Base-by-base conservation (phyloP, 2,113 vertebrate genomes). In the Aviceda subcristata region DNA sequence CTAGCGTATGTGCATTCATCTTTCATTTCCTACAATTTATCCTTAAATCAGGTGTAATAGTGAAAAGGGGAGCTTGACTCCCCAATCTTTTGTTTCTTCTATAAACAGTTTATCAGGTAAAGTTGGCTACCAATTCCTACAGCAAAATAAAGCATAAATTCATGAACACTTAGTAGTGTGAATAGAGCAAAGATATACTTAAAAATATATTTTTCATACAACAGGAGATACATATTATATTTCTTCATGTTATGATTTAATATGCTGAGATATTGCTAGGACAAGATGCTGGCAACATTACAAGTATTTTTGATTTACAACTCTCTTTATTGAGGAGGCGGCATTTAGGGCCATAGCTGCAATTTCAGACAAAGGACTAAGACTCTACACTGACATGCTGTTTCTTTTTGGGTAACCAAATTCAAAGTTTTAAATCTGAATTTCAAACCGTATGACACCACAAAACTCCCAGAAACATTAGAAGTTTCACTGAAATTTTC, bases 201-300 rank as follows among this genome's bases (percentile, higher is more conserved):
- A 11, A 51, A 72, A 82, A 85, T 6, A 15, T 13, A 32, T 73
- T 86, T 93, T 95, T 68, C n/a, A 51, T 41, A 36, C 6, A 3
- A 39, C 20, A 74, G 50, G 22, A 86, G 21, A 51, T 56, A 86
- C 0, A 7, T 50, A 77, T 10, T 41, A 20, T n/a, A 29, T 74
- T 95, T 95, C 81, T 84, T 92, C 67, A 81, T 95, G 72, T 86
- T 59, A 81, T 78, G 10, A 94, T 72, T 92, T 81, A 92, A 88
- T 78, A 83, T 1, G 0, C 38, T 55, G 67, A 20, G 43, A 86
- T 86, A 76, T 41, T 55, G 34, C 73, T 95, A 83, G 39, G 59
- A 79, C 50, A 80, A 79, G 67, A 88, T 60, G 39, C 45, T 93
- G 67, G 81, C 59, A 88, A 91, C 17, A 39, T 41, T 55, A 55